Conservation (phyloP, 2,113 vertebrate species). For the Suncus etruscus region DNA sequence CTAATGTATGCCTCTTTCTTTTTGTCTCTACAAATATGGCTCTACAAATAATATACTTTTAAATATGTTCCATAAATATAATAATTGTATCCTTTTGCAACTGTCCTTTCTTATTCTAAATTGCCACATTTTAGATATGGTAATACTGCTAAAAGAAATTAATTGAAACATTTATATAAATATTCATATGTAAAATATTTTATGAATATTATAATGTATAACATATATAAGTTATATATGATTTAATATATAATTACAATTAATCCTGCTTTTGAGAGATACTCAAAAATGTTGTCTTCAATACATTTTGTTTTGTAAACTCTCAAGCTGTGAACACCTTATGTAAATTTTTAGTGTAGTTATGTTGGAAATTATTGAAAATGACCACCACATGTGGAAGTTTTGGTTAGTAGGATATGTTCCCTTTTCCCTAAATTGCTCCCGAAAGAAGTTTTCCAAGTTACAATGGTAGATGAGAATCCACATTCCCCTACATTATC, state of each 20-base stretch:
- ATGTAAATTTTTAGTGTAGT: not conserved
- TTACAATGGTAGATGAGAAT: not conserved
- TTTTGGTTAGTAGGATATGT: not conserved
- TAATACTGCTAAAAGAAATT: not conserved
- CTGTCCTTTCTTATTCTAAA: conserved; percentile 9
- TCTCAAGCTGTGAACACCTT: not conserved
- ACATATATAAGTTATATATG: too few species aligned
- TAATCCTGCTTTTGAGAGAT: too few species aligned
- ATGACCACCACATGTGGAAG: not conserved
- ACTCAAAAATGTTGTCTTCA: not conserved
- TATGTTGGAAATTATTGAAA: not conserved
- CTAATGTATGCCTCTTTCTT: not conserved
- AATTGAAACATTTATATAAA: not conserved
- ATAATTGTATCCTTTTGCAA: not conserved
- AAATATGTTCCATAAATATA: conserved; percentile 4
- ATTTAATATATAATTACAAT: too few species aligned
- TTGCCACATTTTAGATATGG: not conserved
- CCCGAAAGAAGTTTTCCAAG: not conserved
- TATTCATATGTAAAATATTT: not conserved
- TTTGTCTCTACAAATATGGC: not conserved
- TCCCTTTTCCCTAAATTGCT: not conserved
- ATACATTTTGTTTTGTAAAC: not conserved
- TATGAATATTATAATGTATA: too few species aligned
- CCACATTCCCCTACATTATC: not conserved
- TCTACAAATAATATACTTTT: not conserved